Evolutionary conservation across 2,888 invertebrate species (phyloP).

Genomic region (Ochropacha duplaris): DNA sequence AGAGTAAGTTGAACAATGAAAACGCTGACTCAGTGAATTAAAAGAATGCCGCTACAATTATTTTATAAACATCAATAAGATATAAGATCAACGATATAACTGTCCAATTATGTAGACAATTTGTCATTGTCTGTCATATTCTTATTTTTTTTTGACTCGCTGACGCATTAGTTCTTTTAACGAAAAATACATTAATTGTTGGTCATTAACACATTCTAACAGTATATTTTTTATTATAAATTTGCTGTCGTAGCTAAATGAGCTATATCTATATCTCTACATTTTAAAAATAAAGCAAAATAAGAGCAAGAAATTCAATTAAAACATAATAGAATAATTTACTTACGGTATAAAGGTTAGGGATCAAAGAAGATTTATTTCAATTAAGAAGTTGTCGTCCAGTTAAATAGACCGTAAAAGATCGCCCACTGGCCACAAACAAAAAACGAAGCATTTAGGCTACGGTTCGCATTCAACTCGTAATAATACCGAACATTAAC

Average conservation of each 20-base stretch:
- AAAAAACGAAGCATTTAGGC: constrained; percentile 32
- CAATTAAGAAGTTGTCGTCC: constrained; percentile 8
- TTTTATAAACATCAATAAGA: not conserved
- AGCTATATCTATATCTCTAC: not conserved
- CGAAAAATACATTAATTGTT: constrained; percentile 10
- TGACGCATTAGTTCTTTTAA: constrained; percentile 26
- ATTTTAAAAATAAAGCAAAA: not conserved
- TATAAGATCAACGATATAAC: constrained; percentile 34
- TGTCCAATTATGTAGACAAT: constrained; percentile 48
- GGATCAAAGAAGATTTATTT: constrained; percentile 9
- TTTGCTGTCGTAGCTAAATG: no score
- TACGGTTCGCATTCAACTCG: constrained; percentile 35
- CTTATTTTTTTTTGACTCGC: constrained; percentile 23
- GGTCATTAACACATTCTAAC: not conserved
- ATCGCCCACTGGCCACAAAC: constrained; percentile 26
- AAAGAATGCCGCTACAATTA: not conserved
- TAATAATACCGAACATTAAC: constrained; percentile 42
- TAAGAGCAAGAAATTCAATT: not conserved
- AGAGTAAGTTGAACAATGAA: not conserved
- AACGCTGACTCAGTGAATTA: not conserved
- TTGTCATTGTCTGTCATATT: constrained; percentile 48
- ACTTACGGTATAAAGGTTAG: constrained; percentile 4
- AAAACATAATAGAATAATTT: not conserved
- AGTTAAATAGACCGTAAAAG: constrained; percentile 13
- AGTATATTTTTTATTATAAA: not conserved